Base-by-base conservation (phyloP, 1,140 invertebrate species). In the Drosophila sproati region DNA sequence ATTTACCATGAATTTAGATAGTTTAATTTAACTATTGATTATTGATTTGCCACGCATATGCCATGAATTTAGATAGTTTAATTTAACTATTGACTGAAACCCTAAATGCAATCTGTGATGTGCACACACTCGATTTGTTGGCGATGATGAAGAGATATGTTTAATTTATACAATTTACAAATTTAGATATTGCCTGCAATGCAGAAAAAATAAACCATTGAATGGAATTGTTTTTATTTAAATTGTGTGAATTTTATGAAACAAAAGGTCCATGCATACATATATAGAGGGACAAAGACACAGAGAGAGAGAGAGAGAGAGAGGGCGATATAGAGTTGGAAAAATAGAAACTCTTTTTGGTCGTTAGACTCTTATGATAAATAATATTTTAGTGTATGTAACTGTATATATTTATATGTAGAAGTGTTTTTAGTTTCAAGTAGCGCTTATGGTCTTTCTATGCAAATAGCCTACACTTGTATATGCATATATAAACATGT, bases 361-460 rank as follows among this genome's bases (percentile, higher is more conserved):
- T 60, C 12, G 39, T 51, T 31, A 34, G 29, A 56, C 64, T 59
- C 64, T 60, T 68, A 43, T 57, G 35, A 67, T 77, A 72, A 73
- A 69, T 74, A 73, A 74, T 68, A 74, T 74, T 77, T 69, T 64
- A 57, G 47, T 77, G 48, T 69, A 69, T 67, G 37, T n/a, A 51
- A 48, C 67, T 56, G 80, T 59, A 55, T 45, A 78, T 20, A 20
- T 20, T 64, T 71, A 32, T 57, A 57, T 31, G 3, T 41, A 39
- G 41, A 12, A 39, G 4, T 62, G 28, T 72, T 41, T 69, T 79
- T 87, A 87, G 73, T 82, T 80, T 72, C 63, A 73, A 88, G 83
- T 67, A 66, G 70, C 70, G 77, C 74, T 87, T 88, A 87, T 87
- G 85, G 71, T 31, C 70, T 78, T 88, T 87, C 69, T 88, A 87